A percentile compares a stretch with the other conserved stretches of the same genome.
phyloP scores from a whole-genome alignment of 2,797 vertebrate species.

The Microctenopoma stevenorrisi region DNA sequence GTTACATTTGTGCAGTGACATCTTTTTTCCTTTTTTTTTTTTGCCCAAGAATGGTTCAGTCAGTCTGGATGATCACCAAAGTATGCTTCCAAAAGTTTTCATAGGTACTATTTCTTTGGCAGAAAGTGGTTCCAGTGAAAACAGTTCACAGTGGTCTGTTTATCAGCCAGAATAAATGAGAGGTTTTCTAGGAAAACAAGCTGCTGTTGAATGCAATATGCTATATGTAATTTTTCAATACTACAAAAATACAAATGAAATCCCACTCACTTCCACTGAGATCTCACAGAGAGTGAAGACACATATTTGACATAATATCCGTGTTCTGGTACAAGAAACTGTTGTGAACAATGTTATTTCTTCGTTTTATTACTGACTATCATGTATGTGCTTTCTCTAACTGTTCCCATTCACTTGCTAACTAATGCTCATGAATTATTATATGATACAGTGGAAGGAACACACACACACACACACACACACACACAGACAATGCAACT shows the following conservation, averaged over 20 bases:
- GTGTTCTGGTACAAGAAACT: too few species aligned
- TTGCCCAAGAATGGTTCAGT: not conserved
- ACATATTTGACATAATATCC: too few species aligned
- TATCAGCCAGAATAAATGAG: not conserved
- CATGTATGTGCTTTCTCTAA: constrained; percentile 3
- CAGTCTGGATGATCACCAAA: constrained; percentile 8
- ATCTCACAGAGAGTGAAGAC: too few species aligned
- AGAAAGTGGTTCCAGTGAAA: not conserved
- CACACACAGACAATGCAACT: constrained; percentile 6
- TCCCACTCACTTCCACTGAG: too few species aligned
- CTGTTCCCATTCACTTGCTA: constrained; percentile 34
- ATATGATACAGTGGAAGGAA: constrained; percentile 33
- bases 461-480: constrained; percentile 21
- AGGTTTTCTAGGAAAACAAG: not conserved
- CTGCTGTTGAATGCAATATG: not conserved
- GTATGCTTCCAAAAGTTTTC: not conserved
- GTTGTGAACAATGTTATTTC: not conserved
- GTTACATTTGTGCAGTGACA: not conserved
- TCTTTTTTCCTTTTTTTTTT: not conserved
- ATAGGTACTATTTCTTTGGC: not conserved
- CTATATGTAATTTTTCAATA: not conserved
- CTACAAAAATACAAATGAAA: not conserved
- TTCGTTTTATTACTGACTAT: constrained; percentile 3
- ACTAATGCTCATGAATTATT: constrained; percentile 35
- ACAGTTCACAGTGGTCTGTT: not conserved